Evolutionary conservation across 2,113 vertebrate species (phyloP), one percentile per base, ranked within the genome.

Genomic region (Ceyx melanurus): DNA sequence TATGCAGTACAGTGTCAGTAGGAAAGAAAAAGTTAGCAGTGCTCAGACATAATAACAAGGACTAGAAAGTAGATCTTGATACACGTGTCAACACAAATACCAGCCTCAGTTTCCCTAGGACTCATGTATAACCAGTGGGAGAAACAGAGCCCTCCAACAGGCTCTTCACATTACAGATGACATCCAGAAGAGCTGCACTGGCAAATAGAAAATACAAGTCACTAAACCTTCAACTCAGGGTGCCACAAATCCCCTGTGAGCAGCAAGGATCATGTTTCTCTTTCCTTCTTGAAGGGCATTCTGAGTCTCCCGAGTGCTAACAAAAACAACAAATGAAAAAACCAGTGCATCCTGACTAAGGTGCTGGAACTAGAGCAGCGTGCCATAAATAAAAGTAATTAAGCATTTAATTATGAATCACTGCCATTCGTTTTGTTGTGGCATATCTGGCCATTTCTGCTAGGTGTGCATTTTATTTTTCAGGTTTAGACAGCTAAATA

Each of bases 71-170:
- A 51, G 68, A 21, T 22, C 35, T 13, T 4, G 3, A 58, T 18
- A 21, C 5, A 1, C 19, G 22, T 46, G 25, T 66, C 42, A 29
- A 48, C 37, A 50, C 37, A 35, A 51, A 58, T 62, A 20, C 37
- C 40, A 71, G 15, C 12, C 17, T 82, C 67, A 71, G 43, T 12
- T 70, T 70, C 16, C 54, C 42, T 17, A 11, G n/a, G 61, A 51
- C 3, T 78, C 2, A 0, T 6, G 5, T 53, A 20, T 8, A 29
- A 9, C 11, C 57, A 37, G 26, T 20, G 31, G 40, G 74, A 84
- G 46, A 71, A 14, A 6, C 8, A 26, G 26, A 92, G 29, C 46
- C 28, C 25, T 77, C 51, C 60, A 56, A 43, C 1, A 4, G 56
- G 21, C 31, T 46, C 1, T 11, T 81, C 15, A 51, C 15, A 26